Percentiles rank a stretch among this genome's conserved stretches.
phyloP scores from a whole-genome alignment of 2,113 vertebrate species.

The Scomber colias region DNA sequence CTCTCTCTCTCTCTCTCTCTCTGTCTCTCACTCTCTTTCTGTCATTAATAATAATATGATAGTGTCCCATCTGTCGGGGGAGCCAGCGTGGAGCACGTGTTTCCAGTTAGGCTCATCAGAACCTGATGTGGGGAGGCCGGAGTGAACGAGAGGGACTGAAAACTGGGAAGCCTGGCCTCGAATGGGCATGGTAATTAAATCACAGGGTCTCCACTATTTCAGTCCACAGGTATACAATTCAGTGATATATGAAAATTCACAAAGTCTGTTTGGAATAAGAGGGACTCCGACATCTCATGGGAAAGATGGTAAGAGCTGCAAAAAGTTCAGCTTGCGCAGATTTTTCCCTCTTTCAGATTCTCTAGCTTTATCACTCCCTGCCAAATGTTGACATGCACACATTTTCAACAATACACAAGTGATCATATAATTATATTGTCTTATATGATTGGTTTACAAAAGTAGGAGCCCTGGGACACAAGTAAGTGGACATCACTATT shows the following conservation, averaged over 20 bases:
- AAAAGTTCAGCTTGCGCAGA: background rate
- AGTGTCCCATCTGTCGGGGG: conserved; percentile 83
- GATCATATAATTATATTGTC: conserved; percentile 32
- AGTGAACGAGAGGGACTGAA: conserved; percentile 51
- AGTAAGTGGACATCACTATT: conserved; percentile 42
- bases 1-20: conserved; percentile 19
- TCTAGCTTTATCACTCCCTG: conserved; percentile 8
- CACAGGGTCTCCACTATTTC: conserved; percentile 39
- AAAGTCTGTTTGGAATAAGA: conserved; percentile 26
- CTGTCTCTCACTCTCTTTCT: conserved; percentile 51
- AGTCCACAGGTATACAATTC: conserved; percentile 43
- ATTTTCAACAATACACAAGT: conserved; percentile 22
- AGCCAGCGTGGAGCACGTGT: conserved; percentile 81
- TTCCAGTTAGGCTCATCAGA: conserved; percentile 83
- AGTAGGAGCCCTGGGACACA: conserved; percentile 47
- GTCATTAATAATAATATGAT: conserved; percentile 87
- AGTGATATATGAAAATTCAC: conserved; percentile 38
- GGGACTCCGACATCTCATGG: background rate
- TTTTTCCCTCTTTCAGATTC: background rate
- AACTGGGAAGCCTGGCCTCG: conserved; percentile 49
- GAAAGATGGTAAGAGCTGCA: background rate
- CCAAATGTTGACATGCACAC: conserved; percentile 46
- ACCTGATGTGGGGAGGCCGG: conserved; percentile 76
- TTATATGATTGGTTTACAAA: conserved; percentile 40
- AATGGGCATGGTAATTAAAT: conserved; percentile 65